Percentiles rank a stretch among this genome's conserved stretches.
Evolutionary conservation across 1,140 invertebrate species (phyloP).

Genomic region (Goniozus legneri): DNA sequence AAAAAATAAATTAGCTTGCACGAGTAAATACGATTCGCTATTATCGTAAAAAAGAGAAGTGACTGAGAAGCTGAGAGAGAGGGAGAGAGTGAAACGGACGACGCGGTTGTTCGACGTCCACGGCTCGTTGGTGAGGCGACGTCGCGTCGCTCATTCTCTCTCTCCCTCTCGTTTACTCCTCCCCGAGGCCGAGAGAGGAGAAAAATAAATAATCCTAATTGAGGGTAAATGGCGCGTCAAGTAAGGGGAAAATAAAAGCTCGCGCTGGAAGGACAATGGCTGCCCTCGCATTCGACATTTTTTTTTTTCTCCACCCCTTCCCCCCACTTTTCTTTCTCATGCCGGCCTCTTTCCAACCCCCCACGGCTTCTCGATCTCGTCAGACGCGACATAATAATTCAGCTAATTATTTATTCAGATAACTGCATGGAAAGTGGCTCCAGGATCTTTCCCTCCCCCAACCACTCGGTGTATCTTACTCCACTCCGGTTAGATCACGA

Average conservation of each 20-base stretch:
- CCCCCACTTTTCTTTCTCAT: slow-evolving; percentile 10
- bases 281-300: not conserved
- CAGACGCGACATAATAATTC: slow-evolving; percentile 22
- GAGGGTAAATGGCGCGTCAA: slow-evolving; percentile 14
- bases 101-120: slow-evolving; percentile 3
- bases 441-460: not conserved
- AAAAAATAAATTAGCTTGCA: too few species aligned
- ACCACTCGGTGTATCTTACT: too few species aligned
- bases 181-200: not conserved
- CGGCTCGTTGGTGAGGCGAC: slow-evolving; percentile 2
- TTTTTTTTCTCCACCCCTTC: slow-evolving; percentile 6
- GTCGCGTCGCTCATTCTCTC: too few species aligned
- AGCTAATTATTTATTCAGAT: slow-evolving; percentile 27
- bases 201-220: slow-evolving; percentile 33
- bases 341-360: too few species aligned
- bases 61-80: too few species aligned
- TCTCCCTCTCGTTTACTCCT: too few species aligned
- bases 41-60: too few species aligned
- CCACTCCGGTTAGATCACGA: too few species aligned
- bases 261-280: not conserved
- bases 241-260: not conserved
- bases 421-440: not conserved
- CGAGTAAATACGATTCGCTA: too few species aligned
- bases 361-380: too few species aligned
- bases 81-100: too few species aligned